Base-by-base conservation (phyloP, 2,888 invertebrate species). In the Clusia tigrina region DNA sequence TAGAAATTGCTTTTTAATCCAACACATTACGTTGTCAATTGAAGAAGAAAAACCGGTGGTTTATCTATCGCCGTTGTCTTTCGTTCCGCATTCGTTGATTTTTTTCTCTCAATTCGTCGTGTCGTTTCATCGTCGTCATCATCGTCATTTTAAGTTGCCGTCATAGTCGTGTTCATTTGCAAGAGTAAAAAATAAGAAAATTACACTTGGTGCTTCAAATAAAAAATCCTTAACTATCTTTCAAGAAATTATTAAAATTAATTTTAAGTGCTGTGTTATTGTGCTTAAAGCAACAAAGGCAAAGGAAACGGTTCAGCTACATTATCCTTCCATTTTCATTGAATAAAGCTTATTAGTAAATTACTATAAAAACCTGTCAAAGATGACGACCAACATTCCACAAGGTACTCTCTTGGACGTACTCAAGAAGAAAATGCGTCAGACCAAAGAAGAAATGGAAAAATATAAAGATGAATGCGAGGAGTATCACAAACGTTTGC, bases 381-480 rank as follows among this genome's bases (percentile, higher is more conserved):
- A 66, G 69, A 94, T 93, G 93, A 91, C 93, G 88, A 89, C 93
- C 84, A 93, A 91, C 86, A 90, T 93, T 87, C 91, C 92, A 85
- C 95, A 95, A 88, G 95, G 95, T 83, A 92, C 94, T 81, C 91
- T 98, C 79, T 88, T 98, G 85, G 96, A 97, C 87, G 95, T 96
- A 82, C 90, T 98, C 82, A 98, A 98, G 90, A 96, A 97, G 90
- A 99, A 98, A 91, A 98, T 98, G 98, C 90, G 96, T 78, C 95
- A 96, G 86, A 95, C 97, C 79, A 96, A 97, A 87, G 96, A 97
- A 86, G 98, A 98, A 88, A 94, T 97, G 91, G 98, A 98, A 86
- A 92, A 94, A 86, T 95, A 95, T 87, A 96, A 95, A 88, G 98
- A 98, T 86, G 95, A 96, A 85, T 94, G 95, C 85, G 97, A 97